Percentiles rank a stretch among this genome's conserved stretches.
Evolutionary conservation across 2,113 vertebrate genomes (phyloP).

Genomic region (Anguilla japonica): DNA sequence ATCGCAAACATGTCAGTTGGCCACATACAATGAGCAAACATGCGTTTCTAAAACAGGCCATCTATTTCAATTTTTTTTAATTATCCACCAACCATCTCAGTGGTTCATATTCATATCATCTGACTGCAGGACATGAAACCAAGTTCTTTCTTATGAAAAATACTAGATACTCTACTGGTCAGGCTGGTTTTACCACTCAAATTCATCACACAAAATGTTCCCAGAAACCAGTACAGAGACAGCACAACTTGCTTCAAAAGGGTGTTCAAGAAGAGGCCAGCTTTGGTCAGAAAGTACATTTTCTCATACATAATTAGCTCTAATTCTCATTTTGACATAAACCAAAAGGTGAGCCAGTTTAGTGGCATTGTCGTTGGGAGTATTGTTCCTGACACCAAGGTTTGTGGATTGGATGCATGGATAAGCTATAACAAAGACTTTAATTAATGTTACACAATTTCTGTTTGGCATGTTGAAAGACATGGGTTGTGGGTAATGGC

Average conservation of each 20-base stretch:
- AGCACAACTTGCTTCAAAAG: background rate
- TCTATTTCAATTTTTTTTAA: background rate
- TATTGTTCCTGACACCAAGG: background rate
- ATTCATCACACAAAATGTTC: background rate
- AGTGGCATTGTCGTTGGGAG: background rate
- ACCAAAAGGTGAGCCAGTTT: background rate
- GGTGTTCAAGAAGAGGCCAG: background rate
- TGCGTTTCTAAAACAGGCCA: background rate
- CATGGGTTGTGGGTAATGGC: background rate
- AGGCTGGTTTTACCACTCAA: background rate
- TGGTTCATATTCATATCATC: background rate
- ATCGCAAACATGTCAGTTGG: background rate
- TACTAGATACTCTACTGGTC: background rate
- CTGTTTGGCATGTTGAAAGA: background rate
- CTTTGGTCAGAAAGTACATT: background rate
- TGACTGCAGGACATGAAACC: background rate
- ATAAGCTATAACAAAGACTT: background rate
- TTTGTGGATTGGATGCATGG: background rate
- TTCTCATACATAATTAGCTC: background rate
- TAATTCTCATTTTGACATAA: background rate
- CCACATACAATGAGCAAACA: background rate
- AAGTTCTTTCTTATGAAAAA: background rate
- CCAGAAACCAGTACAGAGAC: background rate
- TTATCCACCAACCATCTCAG: background rate
- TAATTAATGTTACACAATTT: background rate